Evolutionary conservation across 2,888 invertebrate species (phyloP).

Genomic region (Drosophila mimica): DNA sequence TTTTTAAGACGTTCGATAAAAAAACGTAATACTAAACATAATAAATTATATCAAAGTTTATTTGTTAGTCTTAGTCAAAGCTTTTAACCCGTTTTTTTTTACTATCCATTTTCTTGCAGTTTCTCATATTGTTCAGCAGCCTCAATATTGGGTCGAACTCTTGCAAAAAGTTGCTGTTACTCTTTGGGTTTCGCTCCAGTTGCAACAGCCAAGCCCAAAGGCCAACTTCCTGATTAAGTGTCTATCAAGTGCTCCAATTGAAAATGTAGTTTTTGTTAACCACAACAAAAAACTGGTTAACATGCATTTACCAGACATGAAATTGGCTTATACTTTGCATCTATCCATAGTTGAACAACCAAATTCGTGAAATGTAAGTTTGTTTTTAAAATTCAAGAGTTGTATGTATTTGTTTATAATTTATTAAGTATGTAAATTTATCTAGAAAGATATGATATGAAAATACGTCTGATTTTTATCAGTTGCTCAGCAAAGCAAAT

Average conservation of each 20-base stretch:
- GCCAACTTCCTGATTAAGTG: conserved; percentile 36
- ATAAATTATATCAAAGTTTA: background rate
- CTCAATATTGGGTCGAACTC: background rate
- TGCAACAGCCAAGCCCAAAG: conserved; percentile 28
- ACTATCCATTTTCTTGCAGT: background rate
- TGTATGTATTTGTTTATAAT: background rate
- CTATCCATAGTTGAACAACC: background rate
- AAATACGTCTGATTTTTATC: background rate
- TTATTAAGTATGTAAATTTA: background rate
- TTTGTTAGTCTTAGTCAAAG: background rate
- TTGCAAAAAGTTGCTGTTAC: conserved; percentile 2
- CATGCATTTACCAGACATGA: conserved; percentile 34
- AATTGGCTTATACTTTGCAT: conserved; percentile 33
- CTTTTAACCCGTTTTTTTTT: background rate
- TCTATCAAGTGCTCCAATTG: conserved; percentile 49
- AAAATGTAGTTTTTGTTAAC: conserved; percentile 40
- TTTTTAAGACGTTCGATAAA: background rate
- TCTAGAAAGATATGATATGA: background rate
- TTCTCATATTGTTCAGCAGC: background rate
- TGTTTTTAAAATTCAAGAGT: background rate
- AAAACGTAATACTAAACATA: background rate
- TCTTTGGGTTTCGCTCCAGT: conserved; percentile 7
- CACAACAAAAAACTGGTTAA: conserved; percentile 55
- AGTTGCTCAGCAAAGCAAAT: conserved; percentile 53
- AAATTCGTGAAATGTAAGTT: background rate